phyloP scores from a whole-genome alignment of 1,140 invertebrate species.

The Mamestra configurata region DNA sequence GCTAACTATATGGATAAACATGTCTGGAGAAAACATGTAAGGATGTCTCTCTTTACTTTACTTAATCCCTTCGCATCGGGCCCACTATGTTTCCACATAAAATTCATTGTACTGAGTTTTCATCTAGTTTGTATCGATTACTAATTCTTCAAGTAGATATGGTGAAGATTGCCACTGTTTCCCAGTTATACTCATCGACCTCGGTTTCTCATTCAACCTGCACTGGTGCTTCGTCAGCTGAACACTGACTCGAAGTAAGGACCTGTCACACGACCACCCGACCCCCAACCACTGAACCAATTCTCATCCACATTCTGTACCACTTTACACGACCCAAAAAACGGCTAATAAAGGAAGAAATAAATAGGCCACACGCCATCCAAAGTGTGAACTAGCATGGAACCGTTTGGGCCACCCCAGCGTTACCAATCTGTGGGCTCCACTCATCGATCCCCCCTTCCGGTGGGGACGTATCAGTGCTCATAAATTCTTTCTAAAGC shows the following conservation, averaged over 20 bases:
- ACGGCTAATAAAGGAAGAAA: conserved; percentile 15
- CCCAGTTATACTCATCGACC: too few species aligned
- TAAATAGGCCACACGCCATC: conserved; percentile 6
- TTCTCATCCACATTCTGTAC: background rate
- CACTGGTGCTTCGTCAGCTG: too few species aligned
- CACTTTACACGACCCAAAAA: conserved; percentile 1
- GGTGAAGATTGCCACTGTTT: too few species aligned
- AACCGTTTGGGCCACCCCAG: conserved; percentile 7
- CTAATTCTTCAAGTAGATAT: too few species aligned
- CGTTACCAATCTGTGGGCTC: background rate
- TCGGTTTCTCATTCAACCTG: too few species aligned
- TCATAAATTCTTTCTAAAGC: conserved; percentile 71
- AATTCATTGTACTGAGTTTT: too few species aligned
- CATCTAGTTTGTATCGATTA: too few species aligned
- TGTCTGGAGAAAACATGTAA: too few species aligned
- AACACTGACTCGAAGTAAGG: background rate
- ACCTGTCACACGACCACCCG: background rate
- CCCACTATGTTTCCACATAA: too few species aligned
- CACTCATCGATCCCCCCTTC: conserved; percentile 59
- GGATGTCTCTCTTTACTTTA: too few species aligned
- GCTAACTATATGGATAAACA: too few species aligned
- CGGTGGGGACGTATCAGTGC: conserved; percentile 59
- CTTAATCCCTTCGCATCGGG: too few species aligned
- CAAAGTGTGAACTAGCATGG: conserved; percentile 26
- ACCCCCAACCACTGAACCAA: background rate